Percentiles rank a stretch among this genome's conserved stretches.
Conservation (phyloP, 2,797 vertebrate species). For the Acrossocheilus fasciatus region DNA sequence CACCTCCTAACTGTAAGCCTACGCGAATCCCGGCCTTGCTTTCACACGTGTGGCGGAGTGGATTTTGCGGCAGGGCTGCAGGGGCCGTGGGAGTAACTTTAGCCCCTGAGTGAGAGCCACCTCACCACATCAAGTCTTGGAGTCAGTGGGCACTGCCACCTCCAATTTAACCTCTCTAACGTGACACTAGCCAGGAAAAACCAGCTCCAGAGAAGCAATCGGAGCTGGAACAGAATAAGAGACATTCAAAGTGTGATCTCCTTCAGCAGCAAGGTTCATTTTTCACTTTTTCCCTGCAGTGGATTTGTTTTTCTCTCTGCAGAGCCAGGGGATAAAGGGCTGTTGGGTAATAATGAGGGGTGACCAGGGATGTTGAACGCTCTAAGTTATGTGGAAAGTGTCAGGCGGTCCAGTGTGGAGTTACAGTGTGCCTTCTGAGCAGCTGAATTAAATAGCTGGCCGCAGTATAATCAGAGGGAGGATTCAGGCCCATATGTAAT, state of each 20-base stretch:
- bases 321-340: conserved; percentile 38
- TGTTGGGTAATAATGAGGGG: conserved; percentile 53
- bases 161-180: conserved; percentile 59
- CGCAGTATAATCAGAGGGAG: conserved; percentile 30
- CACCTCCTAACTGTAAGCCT: conserved; percentile 66
- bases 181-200: conserved; percentile 60
- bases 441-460: conserved; percentile 53
- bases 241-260: conserved; percentile 54
- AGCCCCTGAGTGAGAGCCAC: conserved; percentile 54
- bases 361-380: conserved; percentile 48
- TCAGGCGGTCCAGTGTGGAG: conserved; percentile 50
- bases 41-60: conserved; percentile 58
- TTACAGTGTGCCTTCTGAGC: conserved; percentile 52
- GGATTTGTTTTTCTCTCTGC: conserved; percentile 58
- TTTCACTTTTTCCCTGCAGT: conserved; percentile 48
- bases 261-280: conserved; percentile 45
- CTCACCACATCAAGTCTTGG: conserved; percentile 63
- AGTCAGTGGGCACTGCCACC: conserved; percentile 60
- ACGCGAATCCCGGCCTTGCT: conserved; percentile 61
- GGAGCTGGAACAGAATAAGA: conserved; percentile 42
- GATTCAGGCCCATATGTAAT: conserved; percentile 6
- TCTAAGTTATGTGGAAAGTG: conserved; percentile 53
- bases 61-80: conserved; percentile 28
- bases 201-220: conserved; percentile 45
- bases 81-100: conserved; percentile 56